Evolutionary conservation across 2,888 invertebrate genomes (phyloP), one percentile per base, ranked within the genome.

Genomic region (Drosophila anomalata): DNA sequence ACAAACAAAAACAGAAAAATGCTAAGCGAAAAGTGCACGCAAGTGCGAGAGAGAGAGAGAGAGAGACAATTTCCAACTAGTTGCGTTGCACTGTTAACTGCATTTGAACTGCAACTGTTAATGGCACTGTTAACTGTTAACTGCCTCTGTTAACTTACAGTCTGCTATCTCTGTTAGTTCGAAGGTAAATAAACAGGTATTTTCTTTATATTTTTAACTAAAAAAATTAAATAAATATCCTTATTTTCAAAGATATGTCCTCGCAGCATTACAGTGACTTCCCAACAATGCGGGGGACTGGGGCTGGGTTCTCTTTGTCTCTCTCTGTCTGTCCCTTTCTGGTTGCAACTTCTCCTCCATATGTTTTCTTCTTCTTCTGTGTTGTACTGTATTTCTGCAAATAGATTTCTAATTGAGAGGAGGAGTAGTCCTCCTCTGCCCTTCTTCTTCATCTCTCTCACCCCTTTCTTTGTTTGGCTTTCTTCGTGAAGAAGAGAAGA

Each of bases 351-450:
- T 17, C n/a, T 4, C 5, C 36, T 36, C 36, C 22, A n/a, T 42
- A n/a, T 14, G 51, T 29, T 41, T 17, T 17, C 6, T 14, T 8
- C 41, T 5, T 12, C 3, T 8, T n/a, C 29, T 42, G 42, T 22
- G n/a, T 22, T 48, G 48, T 26, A 42, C 47, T 52, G 29, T 33
- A 41, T 60, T 20, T 53, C 66, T 65, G 65, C 65, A 65, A 65
- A 65, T 65, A 65, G 65, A 65, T 65, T 65, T 65, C 65, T 65
- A 65, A 65, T 65, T 65, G 65, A 65, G 66, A 65, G 36, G 17
- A 50, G 6, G 26, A 31, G 31, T 17, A 17, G 17, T 17, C 17
- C 31, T 42, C 48, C 22, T 22, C 42, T 24, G 20, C 22, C 41
- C 29, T 20, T 14, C 7, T 1, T 14, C 22, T 17, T 17, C 17